Base-by-base conservation (phyloP, 2,888 invertebrate species). In the Zele albiditarsus region DNA sequence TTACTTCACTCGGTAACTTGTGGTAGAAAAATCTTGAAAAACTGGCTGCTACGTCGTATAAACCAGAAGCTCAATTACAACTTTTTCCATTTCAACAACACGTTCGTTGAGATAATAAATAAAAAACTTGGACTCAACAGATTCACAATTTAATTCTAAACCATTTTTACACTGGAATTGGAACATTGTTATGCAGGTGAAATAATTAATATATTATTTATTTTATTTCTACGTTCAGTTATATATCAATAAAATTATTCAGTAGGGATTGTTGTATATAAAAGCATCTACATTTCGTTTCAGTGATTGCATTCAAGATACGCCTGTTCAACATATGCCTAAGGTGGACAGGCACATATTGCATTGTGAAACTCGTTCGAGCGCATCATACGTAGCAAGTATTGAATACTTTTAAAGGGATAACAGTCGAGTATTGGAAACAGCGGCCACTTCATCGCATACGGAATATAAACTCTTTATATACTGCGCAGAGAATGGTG, bases 341-440 rank as follows among this genome's bases (percentile, higher is more conserved):
- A n/a, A 46, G 4, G 2, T 20, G 20, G 53, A 20, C 6, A 20
- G n/a, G 0, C 46, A n/a, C 53, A 53, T 23, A 53, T n/a, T 46
- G 53, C 20, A 53, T 53, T 53, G 20, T 53, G n/a, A 10, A n/a
- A 53, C n/a, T 53, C 20, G 20, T 20, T 10, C 53, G 53, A 5
- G 53, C 20, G 53, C n/a, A 20, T 53, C 53, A 53, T 53, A 53
- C 53, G 46, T 46, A n/a, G 4, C 4, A 20, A 20, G 53, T 53
- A 53, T 53, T 20, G 20, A 4, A 20, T 53, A 53, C 53, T 53
- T 53, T 53, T 53, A 53, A 53, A 53, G 53, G 53, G 53, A 53
- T 53, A 53, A 53, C 4, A 20, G n/a, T 53, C 20, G 20, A 53
- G 53, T 53, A 20, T 8, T 20, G 20, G 20, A 20, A 53, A 20